Conservation (phyloP, 1,140 invertebrate genomes). For the Periplaneta americana region DNA sequence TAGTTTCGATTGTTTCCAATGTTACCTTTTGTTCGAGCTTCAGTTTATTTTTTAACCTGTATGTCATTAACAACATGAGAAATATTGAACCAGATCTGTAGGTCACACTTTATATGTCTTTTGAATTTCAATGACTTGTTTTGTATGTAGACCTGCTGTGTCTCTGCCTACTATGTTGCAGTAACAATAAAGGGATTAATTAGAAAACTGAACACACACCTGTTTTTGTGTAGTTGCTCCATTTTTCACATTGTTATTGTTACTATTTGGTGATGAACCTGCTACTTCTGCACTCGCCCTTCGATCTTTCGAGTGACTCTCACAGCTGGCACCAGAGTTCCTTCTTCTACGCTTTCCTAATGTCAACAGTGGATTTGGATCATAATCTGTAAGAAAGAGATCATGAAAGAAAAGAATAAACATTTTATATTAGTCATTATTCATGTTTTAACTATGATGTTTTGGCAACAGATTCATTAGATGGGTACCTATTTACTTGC, state of each 20-base stretch:
- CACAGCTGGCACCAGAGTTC: slow-evolving; percentile 42
- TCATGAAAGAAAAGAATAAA: not conserved
- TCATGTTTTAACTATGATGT: too few relatives aligned
- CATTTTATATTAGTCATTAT: too few relatives aligned
- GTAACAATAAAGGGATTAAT: too few relatives aligned
- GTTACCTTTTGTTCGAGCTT: too few relatives aligned
- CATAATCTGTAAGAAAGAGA: slow-evolving; percentile 58
- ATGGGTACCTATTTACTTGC: not conserved
- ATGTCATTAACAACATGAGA: too few relatives aligned
- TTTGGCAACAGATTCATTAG: not conserved
- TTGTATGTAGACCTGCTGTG: too few relatives aligned
- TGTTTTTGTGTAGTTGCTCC: not conserved
- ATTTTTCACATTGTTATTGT: slow-evolving; percentile 20
- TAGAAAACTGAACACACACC: not conserved
- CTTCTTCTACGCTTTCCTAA: slow-evolving; percentile 68
- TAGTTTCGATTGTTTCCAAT: too few relatives aligned
- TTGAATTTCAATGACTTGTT: too few relatives aligned
- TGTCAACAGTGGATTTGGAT: slow-evolving; percentile 70
- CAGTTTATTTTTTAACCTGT: too few relatives aligned
- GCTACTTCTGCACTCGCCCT: slow-evolving; percentile 44
- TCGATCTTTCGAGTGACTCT: slow-evolving; percentile 30
- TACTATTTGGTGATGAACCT: slow-evolving; percentile 18
- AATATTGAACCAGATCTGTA: too few relatives aligned
- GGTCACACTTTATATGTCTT: too few relatives aligned
- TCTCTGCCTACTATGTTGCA: too few relatives aligned